Evolutionary conservation across 2,797 vertebrate genomes (phyloP).

Genomic region (Karalla daura): DNA sequence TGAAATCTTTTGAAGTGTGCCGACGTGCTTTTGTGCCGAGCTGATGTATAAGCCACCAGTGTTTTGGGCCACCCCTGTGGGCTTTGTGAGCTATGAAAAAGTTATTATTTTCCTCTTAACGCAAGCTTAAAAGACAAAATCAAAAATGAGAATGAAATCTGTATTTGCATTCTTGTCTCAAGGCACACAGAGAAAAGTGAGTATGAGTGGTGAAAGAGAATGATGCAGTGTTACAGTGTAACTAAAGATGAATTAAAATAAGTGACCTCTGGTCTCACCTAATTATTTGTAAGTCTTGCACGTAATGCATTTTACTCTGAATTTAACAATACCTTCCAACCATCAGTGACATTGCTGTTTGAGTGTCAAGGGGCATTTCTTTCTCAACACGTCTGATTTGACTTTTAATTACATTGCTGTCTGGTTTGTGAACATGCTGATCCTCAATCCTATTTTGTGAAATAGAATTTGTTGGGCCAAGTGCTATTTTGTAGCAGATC

Average conservation of each 20-base stretch:
- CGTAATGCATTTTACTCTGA: neutral
- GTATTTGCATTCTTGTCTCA: neutral
- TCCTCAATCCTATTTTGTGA: too few relatives aligned
- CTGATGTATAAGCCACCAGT: constrained; percentile 25
- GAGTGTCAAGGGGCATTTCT: neutral
- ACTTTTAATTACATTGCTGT: neutral
- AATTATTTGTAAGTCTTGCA: neutral
- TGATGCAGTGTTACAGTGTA: neutral
- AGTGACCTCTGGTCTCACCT: neutral
- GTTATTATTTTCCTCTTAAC: constrained; percentile 29
- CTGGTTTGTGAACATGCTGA: too few relatives aligned
- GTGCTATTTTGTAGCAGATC: neutral
- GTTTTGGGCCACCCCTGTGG: constrained; percentile 23
- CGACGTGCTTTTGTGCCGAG: constrained; percentile 25
- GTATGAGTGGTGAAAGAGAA: neutral
- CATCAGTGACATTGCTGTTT: neutral
- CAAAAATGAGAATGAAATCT: neutral
- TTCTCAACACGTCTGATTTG: neutral
- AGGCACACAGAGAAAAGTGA: neutral
- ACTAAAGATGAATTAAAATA: neutral
- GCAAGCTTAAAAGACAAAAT: constrained; percentile 23
- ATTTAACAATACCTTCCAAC: neutral
- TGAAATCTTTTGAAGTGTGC: constrained; percentile 33
- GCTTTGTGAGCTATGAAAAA: constrained; percentile 20
- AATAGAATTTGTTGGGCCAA: too few relatives aligned